Evolutionary conservation across 2,888 invertebrate genomes (phyloP).

Genomic region (Pseudoips prasinana): DNA sequence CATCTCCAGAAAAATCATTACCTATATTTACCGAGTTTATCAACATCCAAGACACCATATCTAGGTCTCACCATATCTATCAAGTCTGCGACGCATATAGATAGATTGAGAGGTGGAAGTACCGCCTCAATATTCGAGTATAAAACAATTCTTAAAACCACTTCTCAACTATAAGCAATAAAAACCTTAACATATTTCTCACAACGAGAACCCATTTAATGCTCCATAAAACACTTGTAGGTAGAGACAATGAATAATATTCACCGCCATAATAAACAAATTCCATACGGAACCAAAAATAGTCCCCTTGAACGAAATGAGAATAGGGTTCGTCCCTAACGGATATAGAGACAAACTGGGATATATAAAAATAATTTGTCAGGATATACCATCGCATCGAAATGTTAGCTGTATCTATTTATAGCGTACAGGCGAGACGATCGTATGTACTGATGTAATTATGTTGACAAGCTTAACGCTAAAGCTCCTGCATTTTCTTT

Average conservation of each 20-base stretch:
- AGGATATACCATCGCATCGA: slow-evolving; percentile 71
- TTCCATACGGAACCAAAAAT: slow-evolving; percentile 16
- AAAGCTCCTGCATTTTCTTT: slow-evolving; percentile 1
- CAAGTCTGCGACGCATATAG: too few species aligned
- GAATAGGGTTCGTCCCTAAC: slow-evolving; percentile 33
- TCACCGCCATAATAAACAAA: slow-evolving; percentile 7
- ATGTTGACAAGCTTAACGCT: slow-evolving; percentile 21
- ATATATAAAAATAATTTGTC: slow-evolving; percentile 77
- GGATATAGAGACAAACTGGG: slow-evolving; percentile 62
- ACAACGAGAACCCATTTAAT: background rate
- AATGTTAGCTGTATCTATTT: slow-evolving; percentile 38
- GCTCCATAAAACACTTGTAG: background rate
- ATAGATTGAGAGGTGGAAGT: too few species aligned
- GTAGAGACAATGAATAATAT: background rate
- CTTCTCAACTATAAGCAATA: background rate
- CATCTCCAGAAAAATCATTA: too few species aligned
- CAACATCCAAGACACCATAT: too few species aligned
- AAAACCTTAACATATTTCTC: background rate
- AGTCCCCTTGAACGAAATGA: slow-evolving; percentile 23
- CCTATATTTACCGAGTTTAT: too few species aligned
- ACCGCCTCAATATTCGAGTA: too few species aligned
- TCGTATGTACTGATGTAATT: slow-evolving; percentile 21
- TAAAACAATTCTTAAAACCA: background rate
- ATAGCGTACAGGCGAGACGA: slow-evolving; percentile 27
- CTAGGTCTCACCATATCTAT: too few species aligned